Evolutionary conservation across 2,797 vertebrate genomes (phyloP).

Genomic region (Enteromius afrohamiltoni): DNA sequence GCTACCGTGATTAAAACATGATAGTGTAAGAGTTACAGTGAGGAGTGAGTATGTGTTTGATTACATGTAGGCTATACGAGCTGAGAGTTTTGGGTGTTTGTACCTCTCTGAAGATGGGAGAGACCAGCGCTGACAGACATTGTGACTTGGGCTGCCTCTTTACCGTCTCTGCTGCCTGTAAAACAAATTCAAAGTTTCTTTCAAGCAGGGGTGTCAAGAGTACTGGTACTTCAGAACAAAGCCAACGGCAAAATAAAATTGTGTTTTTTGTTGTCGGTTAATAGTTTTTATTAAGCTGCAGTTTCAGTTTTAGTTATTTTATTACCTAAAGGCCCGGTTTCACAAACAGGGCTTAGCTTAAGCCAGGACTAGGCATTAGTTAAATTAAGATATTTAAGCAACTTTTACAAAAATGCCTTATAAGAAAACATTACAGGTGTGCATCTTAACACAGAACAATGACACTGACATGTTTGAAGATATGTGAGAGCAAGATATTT

Average conservation of each 20-base stretch:
- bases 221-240: neutral
- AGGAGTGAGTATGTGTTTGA: neutral
- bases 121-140: conserved; percentile 92
- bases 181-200: conserved; percentile 3
- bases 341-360: too few relatives aligned
- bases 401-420: too few relatives aligned
- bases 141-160: conserved; percentile 95
- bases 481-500: too few relatives aligned
- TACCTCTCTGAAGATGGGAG: conserved; percentile 98
- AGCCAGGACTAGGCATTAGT: too few relatives aligned
- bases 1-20: neutral
- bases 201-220: neutral
- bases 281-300: neutral
- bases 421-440: too few relatives aligned
- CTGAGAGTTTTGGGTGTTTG: conserved; percentile 37
- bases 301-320: neutral
- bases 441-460: too few relatives aligned
- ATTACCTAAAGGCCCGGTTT: too few relatives aligned
- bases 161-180: conserved; percentile 85
- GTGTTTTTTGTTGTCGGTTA: too few relatives aligned
- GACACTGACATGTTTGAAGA: too few relatives aligned
- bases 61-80: too few relatives aligned
- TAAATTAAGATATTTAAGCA: too few relatives aligned
- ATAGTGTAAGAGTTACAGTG: neutral
- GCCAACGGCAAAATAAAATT: neutral